These are phyloP conservation scores for Todus mexicanus DNA, from an alignment of 2,797 vertebrate species.

Conservation along the genomic window DNA sequence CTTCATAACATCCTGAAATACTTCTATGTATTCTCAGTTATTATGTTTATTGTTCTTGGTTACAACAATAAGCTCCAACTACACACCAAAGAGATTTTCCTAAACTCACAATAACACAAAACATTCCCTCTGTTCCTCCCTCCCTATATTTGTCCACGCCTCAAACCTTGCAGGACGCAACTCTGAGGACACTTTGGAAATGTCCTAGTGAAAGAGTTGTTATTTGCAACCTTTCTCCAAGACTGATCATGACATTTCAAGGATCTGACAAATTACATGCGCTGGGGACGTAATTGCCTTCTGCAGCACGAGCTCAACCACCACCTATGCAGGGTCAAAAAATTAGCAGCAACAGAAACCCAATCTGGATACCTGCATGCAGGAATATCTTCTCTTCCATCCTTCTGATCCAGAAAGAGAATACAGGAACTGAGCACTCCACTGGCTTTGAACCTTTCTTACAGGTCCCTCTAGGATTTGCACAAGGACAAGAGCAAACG, in stretches of 20 bases:
- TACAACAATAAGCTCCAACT: conserved; percentile 4
- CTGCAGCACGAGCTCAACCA: background rate
- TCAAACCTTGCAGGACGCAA: background rate
- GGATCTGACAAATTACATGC: background rate
- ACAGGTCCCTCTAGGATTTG: background rate
- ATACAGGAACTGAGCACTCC: background rate
- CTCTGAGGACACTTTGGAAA: background rate
- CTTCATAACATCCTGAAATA: conserved; percentile 25
- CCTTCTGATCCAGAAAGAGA: background rate
- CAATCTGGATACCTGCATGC: background rate
- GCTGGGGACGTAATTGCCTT: background rate
- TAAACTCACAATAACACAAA: background rate
- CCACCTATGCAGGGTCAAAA: background rate
- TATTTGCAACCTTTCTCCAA: background rate
- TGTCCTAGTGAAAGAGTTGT: background rate
- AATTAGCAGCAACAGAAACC: background rate
- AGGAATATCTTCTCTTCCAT: background rate
- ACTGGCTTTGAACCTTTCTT: background rate
- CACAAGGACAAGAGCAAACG: background rate
- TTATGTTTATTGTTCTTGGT: conserved; percentile 24
- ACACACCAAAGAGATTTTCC: conserved; percentile 7
- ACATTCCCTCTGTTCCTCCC: background rate
- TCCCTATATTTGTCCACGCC: background rate
- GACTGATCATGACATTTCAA: background rate
- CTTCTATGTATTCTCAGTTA: background rate